phyloP scores from a whole-genome alignment of 1,140 invertebrate genomes.

The Tetragonula clypearis region DNA sequence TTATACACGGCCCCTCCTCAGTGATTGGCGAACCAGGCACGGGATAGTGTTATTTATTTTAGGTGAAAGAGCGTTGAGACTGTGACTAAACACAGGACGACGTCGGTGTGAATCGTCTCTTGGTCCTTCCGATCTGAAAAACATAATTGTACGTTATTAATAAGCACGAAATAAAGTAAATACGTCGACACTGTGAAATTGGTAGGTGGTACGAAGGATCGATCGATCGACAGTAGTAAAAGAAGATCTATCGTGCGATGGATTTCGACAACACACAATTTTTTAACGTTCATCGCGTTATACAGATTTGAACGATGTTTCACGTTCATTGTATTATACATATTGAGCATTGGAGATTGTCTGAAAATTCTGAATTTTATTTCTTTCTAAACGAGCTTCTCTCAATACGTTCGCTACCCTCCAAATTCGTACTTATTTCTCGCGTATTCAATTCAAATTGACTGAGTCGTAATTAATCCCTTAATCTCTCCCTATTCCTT shows the following conservation, averaged over 20 bases:
- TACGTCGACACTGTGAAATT: not conserved
- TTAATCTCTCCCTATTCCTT: too few species aligned
- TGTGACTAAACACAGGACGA: not conserved
- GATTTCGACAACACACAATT: not conserved
- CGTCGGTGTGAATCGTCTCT: not conserved
- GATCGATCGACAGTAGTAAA: too few species aligned
- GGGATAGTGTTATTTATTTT: not conserved
- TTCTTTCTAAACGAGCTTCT: too few species aligned
- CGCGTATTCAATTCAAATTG: too few species aligned
- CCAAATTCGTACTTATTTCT: too few species aligned
- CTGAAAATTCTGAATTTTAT: too few species aligned
- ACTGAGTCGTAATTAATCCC: too few species aligned
- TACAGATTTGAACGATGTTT: too few species aligned
- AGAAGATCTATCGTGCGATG: not conserved
- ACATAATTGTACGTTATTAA: not conserved
- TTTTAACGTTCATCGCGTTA: not conserved
- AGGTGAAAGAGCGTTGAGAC: not conserved
- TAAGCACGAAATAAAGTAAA: too few species aligned
- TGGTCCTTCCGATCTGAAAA: not conserved
- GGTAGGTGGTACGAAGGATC: too few species aligned
- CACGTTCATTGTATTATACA: not conserved
- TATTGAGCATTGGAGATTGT: too few species aligned
- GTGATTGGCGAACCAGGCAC: not conserved
- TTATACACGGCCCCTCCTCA: constrained; percentile 1
- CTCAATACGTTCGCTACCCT: too few species aligned